phyloP scores from a whole-genome alignment of 1,140 invertebrate species.

The Hypothenemus hampei region DNA sequence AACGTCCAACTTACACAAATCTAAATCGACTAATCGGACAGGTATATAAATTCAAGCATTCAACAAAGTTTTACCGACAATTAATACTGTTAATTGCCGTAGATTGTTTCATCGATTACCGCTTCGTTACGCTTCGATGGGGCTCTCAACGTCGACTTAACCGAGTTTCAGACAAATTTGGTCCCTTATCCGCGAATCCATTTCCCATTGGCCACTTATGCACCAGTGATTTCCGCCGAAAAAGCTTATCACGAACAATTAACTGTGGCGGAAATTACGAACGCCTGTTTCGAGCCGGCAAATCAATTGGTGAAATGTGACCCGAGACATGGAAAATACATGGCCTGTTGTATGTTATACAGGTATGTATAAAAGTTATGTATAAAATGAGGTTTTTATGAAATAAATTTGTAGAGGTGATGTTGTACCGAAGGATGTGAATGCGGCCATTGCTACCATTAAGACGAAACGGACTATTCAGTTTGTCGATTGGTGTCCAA shows the following conservation, averaged over 20 bases:
- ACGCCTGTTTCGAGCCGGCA: conserved; percentile 74
- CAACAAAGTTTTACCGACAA: background rate
- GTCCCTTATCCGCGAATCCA: conserved; percentile 79
- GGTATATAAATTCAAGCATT: conserved; percentile 47
- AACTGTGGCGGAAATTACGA: conserved; percentile 74
- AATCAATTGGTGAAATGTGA: conserved; percentile 88
- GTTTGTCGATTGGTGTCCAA: conserved; percentile 80
- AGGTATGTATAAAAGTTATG: conserved; percentile 46
- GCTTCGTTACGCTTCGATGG: conserved; percentile 83
- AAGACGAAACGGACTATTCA: conserved; percentile 81
- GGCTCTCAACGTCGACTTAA: conserved; percentile 82
- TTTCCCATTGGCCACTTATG: conserved; percentile 73
- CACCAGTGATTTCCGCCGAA: conserved; percentile 73
- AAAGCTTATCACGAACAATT: conserved; percentile 79
- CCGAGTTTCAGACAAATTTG: conserved; percentile 85
- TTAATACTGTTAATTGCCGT: conserved; percentile 17
- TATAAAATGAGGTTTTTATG: background rate
- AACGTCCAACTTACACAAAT: conserved; percentile 74
- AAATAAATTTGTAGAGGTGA: conserved; percentile 47
- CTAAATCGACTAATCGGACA: conserved; percentile 78
- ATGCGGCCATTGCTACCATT: conserved; percentile 83
- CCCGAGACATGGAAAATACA: conserved; percentile 73
- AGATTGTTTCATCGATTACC: conserved; percentile 77
- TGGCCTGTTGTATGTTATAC: conserved; percentile 85
- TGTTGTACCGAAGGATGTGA: conserved; percentile 79